These are phyloP conservation scores for Sussaba pulchella DNA, from an alignment of 2,888 invertebrate genomes.

Conservation along the genomic window DNA sequence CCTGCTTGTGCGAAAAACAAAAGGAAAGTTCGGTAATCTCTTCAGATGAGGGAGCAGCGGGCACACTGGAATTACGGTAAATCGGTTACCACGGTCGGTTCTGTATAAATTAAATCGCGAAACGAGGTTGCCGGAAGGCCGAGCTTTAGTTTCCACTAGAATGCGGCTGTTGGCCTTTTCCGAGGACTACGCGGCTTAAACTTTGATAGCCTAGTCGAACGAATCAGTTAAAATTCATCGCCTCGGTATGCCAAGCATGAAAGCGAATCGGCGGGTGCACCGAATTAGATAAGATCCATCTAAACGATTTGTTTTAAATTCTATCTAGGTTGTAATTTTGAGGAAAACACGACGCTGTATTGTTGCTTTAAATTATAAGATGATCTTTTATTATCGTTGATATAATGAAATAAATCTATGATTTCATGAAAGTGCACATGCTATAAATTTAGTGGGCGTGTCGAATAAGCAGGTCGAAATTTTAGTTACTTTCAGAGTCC, in stretches of 20 bases:
- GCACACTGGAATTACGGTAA: conserved; percentile 34
- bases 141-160: conserved; percentile 4
- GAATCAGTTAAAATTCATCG: not conserved
- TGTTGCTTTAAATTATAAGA: no score
- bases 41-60: conserved; percentile 40
- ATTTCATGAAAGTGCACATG: no score
- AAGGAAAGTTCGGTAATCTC: conserved; percentile 60
- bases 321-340: no score
- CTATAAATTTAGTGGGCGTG: no score
- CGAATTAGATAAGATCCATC: not conserved
- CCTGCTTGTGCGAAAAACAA: conserved; percentile 34
- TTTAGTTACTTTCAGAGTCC: no score
- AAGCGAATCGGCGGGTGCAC: not conserved
- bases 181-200: not conserved
- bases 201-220: conserved; percentile 22
- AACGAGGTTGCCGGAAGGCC: conserved; percentile 24
- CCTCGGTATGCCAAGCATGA: not conserved
- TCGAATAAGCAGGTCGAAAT: no score
- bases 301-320: no score
- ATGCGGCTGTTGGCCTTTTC: conserved; percentile 3
- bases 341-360: no score
- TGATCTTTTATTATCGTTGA: no score
- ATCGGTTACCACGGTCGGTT: conserved; percentile 22
- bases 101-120: conserved; percentile 52
- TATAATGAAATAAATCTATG: no score